Evolutionary conservation across 2,888 invertebrate genomes (phyloP).

Genomic region (Epistrophella euchroma): DNA sequence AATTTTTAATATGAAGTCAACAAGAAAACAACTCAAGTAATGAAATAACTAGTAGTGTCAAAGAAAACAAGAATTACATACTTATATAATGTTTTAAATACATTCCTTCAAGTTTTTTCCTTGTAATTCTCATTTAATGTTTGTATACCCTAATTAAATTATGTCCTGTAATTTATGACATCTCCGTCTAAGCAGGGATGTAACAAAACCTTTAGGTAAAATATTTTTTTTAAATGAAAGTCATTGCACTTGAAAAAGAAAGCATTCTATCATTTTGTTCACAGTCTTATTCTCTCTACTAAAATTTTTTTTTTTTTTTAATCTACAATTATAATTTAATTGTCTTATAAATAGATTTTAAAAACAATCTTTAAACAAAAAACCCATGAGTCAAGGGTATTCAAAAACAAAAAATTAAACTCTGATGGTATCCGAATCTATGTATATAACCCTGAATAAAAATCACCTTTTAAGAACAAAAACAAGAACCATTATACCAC

Average conservation of each 20-base stretch:
- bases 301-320: too few relatives aligned
- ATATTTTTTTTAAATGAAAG: neutral
- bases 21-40: too few relatives aligned
- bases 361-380: too few relatives aligned
- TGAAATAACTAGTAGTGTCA: too few relatives aligned
- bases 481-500: neutral
- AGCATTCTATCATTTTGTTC: too few relatives aligned
- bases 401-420: neutral
- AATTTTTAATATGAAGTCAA: too few relatives aligned
- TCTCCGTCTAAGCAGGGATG: neutral
- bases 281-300: too few relatives aligned
- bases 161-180: neutral
- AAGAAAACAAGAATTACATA: too few relatives aligned
- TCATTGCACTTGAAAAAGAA: neutral
- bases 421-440: neutral
- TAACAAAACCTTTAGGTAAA: neutral
- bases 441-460: conserved; percentile 1
- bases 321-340: too few relatives aligned
- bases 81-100: too few relatives aligned
- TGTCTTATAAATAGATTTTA: too few relatives aligned
- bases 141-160: neutral
- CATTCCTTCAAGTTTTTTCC: neutral
- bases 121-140: too few relatives aligned
- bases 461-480: neutral
- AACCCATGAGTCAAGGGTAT: neutral